Conservation (phyloP, 2,888 invertebrate genomes). For the Theodoxus fluviatilis region DNA sequence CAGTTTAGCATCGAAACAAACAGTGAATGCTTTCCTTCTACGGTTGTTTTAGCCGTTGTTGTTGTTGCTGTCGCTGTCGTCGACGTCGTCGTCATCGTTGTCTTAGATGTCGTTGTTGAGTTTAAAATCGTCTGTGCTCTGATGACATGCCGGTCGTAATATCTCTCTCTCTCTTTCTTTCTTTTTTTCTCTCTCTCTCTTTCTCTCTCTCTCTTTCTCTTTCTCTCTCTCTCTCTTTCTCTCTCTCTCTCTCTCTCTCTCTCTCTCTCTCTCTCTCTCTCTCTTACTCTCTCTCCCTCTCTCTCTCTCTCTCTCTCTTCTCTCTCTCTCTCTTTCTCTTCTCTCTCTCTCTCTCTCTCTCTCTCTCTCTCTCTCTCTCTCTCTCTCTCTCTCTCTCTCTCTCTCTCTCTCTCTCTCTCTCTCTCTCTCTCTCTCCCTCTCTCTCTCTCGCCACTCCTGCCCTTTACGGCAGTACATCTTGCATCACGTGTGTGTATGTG, state of each 20-base stretch:
- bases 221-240: neutral
- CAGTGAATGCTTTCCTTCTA: too few species aligned
- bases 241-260: neutral
- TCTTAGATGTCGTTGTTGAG: too few species aligned
- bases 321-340: slow-evolving; percentile 1
- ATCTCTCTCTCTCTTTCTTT: neutral
- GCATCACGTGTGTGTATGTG: neutral
- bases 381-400: neutral
- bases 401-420: neutral
- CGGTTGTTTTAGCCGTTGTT: too few species aligned
- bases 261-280: slow-evolving; percentile 5
- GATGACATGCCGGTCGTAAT: too few species aligned
- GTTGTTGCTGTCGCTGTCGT: too few species aligned
- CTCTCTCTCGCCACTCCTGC: neutral
- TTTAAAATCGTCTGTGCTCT: too few species aligned
- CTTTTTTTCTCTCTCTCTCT: neutral
- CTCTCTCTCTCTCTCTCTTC: neutral
- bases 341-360: neutral
- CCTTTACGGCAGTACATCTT: neutral
- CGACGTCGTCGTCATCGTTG: too few species aligned
- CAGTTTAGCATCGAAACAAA: too few species aligned
- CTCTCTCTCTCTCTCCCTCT: neutral
- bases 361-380: neutral
- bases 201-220: neutral
- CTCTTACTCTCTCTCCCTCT: neutral